Evolutionary conservation across 1,140 invertebrate genomes (phyloP), one percentile per base, ranked within the genome.

Genomic region (Oppia nitens): DNA sequence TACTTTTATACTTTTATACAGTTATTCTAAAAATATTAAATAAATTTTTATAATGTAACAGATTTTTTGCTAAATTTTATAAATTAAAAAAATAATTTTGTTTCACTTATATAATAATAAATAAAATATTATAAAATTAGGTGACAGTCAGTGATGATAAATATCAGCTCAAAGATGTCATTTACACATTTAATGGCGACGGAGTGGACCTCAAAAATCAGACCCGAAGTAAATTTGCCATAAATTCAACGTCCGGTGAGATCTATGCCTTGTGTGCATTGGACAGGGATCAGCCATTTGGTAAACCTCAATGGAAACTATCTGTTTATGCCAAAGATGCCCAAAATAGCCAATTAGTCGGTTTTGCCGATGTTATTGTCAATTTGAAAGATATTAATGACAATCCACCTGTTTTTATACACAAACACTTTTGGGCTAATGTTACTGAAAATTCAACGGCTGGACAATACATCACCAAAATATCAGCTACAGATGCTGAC

Each of bases 351-450:
- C 14, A 20, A 12, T 77, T 93, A 0, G 88, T 94, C 4, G 92
- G 93, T 40, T 97, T 96, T 70, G 90, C 92, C 12, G 91, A 96
- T 73, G 91, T 98, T 2, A 87, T 95, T 76, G 89, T 97, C 56
- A 92, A 91, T 72, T 79, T 97, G 2, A 89, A 90, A 47, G 93
- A 98, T 69, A 93, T 97, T 67, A 98, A 98, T 73, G 95, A 99
- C 74, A 98, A 98, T 73, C 83, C 86, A 17, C 95, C 95, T 1
- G 82, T 89, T 61, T 98, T 99, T 75, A 87, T 87, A 2, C 53
- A 64, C 73, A 86, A 85, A 32, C 83, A 92, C 17, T 93, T 92
- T 70, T 87, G 85, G 68, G 89, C 88, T 50, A 93, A 93, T 71
- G 88, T 94, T 0, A 93, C 88, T 0, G 90, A 94, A 74, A 93